These are phyloP conservation scores for Magallana nippona DNA, from an alignment of 2,888 invertebrate species.

Conservation along the genomic window DNA sequence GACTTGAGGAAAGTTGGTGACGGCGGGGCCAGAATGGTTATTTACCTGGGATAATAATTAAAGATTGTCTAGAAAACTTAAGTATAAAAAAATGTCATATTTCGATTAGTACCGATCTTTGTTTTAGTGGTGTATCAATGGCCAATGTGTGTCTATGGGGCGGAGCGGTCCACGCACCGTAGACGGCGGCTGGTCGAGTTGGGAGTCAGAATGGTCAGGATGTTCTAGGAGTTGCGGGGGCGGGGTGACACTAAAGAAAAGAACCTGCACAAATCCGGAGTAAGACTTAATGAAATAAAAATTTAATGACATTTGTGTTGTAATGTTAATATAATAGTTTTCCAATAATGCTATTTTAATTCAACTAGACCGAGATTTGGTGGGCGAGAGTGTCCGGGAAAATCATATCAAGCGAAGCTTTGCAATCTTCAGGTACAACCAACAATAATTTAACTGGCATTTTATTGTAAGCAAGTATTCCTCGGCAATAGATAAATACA, in stretches of 20 bases:
- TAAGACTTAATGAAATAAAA: constrained; percentile 49
- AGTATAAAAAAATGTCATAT: too few relatives aligned
- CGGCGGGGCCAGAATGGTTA: too few relatives aligned
- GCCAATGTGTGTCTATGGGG: constrained; percentile 64
- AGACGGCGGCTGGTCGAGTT: constrained; percentile 68
- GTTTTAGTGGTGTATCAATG: constrained; percentile 68
- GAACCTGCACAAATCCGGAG: constrained; percentile 67
- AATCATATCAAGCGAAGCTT: constrained; percentile 58
- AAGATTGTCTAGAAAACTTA: too few relatives aligned
- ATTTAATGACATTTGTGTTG: background rate
- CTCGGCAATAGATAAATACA: too few relatives aligned
- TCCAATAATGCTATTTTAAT: background rate
- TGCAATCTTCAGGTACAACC: constrained; percentile 66
- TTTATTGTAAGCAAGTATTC: too few relatives aligned
- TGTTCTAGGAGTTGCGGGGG: constrained; percentile 69
- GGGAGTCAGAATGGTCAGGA: constrained; percentile 60
- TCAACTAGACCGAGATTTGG: constrained; percentile 65
- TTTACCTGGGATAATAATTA: too few relatives aligned
- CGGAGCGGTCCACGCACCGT: constrained; percentile 57
- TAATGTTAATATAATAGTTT: background rate
- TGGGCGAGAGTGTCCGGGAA: constrained; percentile 63
- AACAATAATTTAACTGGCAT: background rate
- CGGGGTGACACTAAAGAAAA: constrained; percentile 61
- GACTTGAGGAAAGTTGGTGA: too few relatives aligned
- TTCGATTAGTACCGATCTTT: background rate